phyloP scores from a whole-genome alignment of 2,888 invertebrate genomes.

The Caprella mutica region DNA sequence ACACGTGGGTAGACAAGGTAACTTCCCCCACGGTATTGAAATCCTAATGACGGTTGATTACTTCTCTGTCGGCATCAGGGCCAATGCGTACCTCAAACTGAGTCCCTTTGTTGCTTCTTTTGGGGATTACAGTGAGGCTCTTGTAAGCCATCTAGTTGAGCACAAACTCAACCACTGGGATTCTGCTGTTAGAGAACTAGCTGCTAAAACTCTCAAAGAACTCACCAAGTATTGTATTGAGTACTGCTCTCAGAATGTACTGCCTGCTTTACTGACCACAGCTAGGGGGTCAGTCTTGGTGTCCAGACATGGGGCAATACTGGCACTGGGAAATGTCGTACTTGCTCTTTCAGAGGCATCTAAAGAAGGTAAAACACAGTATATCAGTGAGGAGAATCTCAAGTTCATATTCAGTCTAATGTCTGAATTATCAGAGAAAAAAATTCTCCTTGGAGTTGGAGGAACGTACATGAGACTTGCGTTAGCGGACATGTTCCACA shows the following conservation, averaged over 20 bases:
- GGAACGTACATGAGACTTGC: slow-evolving; percentile 84
- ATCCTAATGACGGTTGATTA: slow-evolving; percentile 90
- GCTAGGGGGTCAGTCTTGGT: slow-evolving; percentile 70
- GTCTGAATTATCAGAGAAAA: slow-evolving; percentile 48
- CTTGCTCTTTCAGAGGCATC: slow-evolving; percentile 51
- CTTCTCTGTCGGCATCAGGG: slow-evolving; percentile 76
- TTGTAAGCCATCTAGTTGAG: slow-evolving; percentile 67
- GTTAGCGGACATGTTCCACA: slow-evolving; percentile 48
- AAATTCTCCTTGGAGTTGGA: slow-evolving; percentile 63
- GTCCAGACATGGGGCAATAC: slow-evolving; percentile 71
- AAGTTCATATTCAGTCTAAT: slow-evolving; percentile 48
- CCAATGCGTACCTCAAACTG: slow-evolving; percentile 66
- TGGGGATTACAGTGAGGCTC: slow-evolving; percentile 62
- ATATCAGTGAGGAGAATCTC: slow-evolving; percentile 38
- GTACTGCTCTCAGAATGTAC: slow-evolving; percentile 57
- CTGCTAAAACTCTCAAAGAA: slow-evolving; percentile 60
- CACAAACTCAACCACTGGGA: slow-evolving; percentile 86
- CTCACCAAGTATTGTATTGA: slow-evolving; percentile 49
- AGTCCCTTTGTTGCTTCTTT: slow-evolving; percentile 55
- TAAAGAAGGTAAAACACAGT: slow-evolving; percentile 1
- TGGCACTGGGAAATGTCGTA: slow-evolving; percentile 71
- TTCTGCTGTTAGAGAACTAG: slow-evolving; percentile 64
- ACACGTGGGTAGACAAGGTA: slow-evolving; percentile 94
- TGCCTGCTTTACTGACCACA: slow-evolving; percentile 59
- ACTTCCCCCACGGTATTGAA: slow-evolving; percentile 95